These are phyloP conservation scores for Laticauda laticaudata DNA, from an alignment of 2,113 vertebrate genomes.

Conservation along the genomic window DNA sequence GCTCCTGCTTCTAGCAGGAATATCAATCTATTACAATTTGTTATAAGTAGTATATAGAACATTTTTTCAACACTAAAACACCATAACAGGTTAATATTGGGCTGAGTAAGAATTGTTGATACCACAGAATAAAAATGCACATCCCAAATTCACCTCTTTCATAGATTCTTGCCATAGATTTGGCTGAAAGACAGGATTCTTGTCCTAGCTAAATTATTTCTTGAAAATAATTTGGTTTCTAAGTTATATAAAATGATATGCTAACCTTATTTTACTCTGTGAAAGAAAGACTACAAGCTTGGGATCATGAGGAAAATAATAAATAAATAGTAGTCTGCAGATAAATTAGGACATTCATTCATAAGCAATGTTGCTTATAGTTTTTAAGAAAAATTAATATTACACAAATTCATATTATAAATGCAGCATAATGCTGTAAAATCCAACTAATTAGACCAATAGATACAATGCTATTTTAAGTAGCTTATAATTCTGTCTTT, in stretches of 20 bases:
- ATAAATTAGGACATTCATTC: neutral
- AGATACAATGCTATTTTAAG: slow-evolving; percentile 51
- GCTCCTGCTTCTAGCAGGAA: neutral
- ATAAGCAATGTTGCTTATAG: neutral
- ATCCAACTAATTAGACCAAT: slow-evolving; percentile 51
- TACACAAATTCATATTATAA: slow-evolving; percentile 50
- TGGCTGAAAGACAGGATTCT: slow-evolving; percentile 75
- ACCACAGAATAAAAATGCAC: slow-evolving; percentile 68
- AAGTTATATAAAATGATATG: slow-evolving; percentile 57
- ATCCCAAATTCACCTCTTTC: slow-evolving; percentile 53
- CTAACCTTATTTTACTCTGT: neutral
- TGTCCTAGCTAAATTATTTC: slow-evolving; percentile 49
- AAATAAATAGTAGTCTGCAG: neutral
- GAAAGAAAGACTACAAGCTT: neutral
- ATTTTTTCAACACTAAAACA: neutral
- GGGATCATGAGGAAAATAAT: too few relatives aligned
- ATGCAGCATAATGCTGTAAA: slow-evolving; percentile 48
- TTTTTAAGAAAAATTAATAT: slow-evolving; percentile 43
- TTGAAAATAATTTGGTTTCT: slow-evolving; percentile 16
- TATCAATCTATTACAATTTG: neutral
- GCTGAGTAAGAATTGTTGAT: slow-evolving; percentile 43
- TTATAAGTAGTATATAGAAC: neutral
- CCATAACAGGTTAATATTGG: neutral
- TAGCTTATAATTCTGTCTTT: slow-evolving; percentile 71
- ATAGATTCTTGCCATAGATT: slow-evolving; percentile 65